A percentile compares a stretch with the other conserved stretches of the same genome.
Evolutionary conservation across 2,797 vertebrate genomes (phyloP).

Genomic region (Morus bassanus): DNA sequence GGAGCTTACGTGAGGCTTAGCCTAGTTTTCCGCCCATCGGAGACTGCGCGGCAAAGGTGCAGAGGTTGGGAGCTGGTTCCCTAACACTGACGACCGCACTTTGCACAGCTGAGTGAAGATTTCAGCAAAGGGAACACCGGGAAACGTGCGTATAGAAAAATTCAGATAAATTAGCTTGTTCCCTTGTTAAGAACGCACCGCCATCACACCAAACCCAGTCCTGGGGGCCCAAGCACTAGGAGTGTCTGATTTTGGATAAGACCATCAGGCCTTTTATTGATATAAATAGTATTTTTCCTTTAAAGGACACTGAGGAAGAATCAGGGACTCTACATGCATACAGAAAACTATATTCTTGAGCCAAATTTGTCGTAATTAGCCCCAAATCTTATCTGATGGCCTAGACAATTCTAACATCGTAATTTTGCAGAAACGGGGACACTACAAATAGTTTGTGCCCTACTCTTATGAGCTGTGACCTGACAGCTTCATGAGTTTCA

Average conservation of each 20-base stretch:
- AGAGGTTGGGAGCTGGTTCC: neutral
- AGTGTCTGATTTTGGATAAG: neutral
- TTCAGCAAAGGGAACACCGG: neutral
- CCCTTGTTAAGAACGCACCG: too few relatives aligned
- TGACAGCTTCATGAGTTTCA: neutral
- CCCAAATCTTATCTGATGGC: neutral
- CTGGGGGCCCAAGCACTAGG: too few relatives aligned
- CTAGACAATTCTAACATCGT: neutral
- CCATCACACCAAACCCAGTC: too few relatives aligned
- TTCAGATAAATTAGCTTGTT: neutral
- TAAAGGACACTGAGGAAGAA: neutral
- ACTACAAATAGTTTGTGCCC: too few relatives aligned
- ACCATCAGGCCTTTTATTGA: neutral
- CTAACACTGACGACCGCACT: neutral
- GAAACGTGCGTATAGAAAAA: accelerated
- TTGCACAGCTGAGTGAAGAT: neutral
- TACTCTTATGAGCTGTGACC: neutral
- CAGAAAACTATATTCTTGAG: neutral
- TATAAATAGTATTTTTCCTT: neutral
- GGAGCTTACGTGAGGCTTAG: neutral
- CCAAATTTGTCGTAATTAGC: neutral
- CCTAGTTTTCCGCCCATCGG: neutral
- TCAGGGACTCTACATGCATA: neutral
- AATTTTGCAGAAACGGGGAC: accelerated
- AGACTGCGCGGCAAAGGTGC: neutral